A percentile compares a stretch with the other conserved stretches of the same genome.
Conservation (phyloP, 1,140 invertebrate genomes). For the Plodia interpunctella region DNA sequence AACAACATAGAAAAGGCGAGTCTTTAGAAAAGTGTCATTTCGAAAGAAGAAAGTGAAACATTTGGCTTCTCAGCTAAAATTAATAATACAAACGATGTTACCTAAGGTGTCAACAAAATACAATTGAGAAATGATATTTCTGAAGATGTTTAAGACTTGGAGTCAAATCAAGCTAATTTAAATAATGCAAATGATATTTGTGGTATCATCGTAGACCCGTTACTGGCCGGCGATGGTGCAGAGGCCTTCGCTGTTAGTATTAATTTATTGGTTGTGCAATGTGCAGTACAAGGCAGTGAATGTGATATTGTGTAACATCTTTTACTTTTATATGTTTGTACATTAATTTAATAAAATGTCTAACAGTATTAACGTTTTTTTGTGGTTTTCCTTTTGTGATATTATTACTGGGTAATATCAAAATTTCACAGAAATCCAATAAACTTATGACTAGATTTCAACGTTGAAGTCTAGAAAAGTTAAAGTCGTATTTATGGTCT, state of each 20-base stretch:
- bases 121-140: not conserved
- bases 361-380: slow-evolving; percentile 26
- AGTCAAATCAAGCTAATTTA: not conserved
- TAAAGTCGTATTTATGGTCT: too few species aligned
- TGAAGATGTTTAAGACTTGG: not conserved
- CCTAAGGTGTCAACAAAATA: not conserved
- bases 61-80: not conserved
- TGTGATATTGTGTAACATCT: slow-evolving; percentile 62
- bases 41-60: not conserved
- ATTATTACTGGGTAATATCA: not conserved
- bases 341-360: slow-evolving; percentile 53
- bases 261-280: slow-evolving; percentile 64
- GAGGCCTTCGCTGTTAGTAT: slow-evolving; percentile 40
- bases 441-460: too few species aligned
- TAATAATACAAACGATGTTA: not conserved
- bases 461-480: too few species aligned
- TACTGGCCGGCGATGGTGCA: slow-evolving; percentile 25
- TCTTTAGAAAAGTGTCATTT: not conserved
- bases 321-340: slow-evolving; percentile 57
- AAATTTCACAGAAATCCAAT: not conserved
- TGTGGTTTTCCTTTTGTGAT: slow-evolving; percentile 16
- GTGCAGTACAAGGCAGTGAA: slow-evolving; percentile 42
- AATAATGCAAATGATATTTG: slow-evolving; percentile 1
- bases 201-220: slow-evolving; percentile 13
- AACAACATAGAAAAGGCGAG: not conserved